A percentile compares a stretch with the other conserved stretches of the same genome.
Conservation (phyloP, 2,113 vertebrate genomes). For the Smithornis capensis region DNA sequence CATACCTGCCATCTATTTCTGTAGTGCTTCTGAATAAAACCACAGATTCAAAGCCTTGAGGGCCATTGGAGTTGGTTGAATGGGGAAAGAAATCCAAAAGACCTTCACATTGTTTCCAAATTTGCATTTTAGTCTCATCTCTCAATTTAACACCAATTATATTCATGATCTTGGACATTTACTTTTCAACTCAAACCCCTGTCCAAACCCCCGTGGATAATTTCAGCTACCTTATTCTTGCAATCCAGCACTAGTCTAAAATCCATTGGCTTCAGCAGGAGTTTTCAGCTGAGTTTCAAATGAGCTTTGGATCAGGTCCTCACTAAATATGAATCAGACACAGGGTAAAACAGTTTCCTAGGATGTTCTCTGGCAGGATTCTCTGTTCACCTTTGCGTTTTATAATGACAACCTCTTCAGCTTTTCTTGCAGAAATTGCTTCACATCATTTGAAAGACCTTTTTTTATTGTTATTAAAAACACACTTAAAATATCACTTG, state of each 20-base stretch:
- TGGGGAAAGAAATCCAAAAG: not conserved
- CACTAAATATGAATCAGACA: not conserved
- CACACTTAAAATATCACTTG: slow-evolving; percentile 53
- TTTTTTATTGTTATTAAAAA: slow-evolving; percentile 61
- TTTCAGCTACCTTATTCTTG: not conserved
- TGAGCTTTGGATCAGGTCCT: not conserved
- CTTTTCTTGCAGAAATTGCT: slow-evolving; percentile 29
- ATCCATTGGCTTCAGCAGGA: not conserved
- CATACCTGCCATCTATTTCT: not conserved
- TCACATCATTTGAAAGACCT: slow-evolving; percentile 39
- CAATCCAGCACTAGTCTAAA: not conserved
- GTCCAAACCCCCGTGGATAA: not conserved
- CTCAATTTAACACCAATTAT: not conserved
- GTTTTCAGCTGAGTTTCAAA: slow-evolving; percentile 12
- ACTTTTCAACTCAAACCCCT: not conserved
- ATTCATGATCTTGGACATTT: not conserved
- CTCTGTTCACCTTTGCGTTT: slow-evolving; percentile 28
- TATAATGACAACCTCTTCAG: not conserved
- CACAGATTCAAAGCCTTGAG: not conserved
- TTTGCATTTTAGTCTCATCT: not conserved
- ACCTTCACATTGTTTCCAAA: not conserved
- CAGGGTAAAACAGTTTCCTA: not conserved
- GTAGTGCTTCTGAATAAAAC: not conserved
- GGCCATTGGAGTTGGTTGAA: not conserved
- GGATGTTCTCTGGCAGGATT: not conserved